A percentile compares a stretch with the other conserved stretches of the same genome.
These are phyloP conservation scores for Otocyon megalotis DNA, from an alignment of 2,113 vertebrate genomes.

Conservation along the genomic window DNA sequence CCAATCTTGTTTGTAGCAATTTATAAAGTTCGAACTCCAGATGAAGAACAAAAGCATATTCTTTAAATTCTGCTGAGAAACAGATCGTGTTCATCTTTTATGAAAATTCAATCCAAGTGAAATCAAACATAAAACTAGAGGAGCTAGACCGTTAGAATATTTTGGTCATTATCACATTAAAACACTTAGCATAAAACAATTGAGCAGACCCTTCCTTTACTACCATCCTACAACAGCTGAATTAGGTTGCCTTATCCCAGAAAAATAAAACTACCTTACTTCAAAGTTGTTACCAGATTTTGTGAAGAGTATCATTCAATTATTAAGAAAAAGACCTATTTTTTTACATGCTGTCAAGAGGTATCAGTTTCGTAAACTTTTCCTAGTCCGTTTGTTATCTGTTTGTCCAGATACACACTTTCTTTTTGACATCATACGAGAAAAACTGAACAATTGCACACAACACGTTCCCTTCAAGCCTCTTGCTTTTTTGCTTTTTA, in stretches of 20 bases:
- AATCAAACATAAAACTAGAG: neutral
- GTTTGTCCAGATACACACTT: neutral
- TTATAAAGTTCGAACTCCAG: conserved; percentile 21
- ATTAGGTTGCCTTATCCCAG: neutral
- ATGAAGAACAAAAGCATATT: neutral
- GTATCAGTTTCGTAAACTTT: neutral
- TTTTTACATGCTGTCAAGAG: neutral
- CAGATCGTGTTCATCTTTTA: neutral
- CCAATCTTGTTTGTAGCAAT: neutral
- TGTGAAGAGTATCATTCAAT: neutral
- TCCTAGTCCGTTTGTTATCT: neutral
- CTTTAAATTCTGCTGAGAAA: conserved; percentile 21
- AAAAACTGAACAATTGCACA: neutral
- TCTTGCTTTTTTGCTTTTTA: neutral
- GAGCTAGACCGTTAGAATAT: neutral
- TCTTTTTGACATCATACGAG: neutral
- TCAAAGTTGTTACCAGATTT: neutral
- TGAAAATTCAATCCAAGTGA: conserved; percentile 28
- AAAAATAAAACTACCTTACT: conserved; percentile 21
- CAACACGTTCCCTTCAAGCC: neutral
- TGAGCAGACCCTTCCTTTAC: neutral
- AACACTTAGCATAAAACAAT: neutral
- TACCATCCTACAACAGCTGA: neutral
- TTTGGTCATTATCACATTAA: neutral
- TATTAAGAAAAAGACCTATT: neutral